Base-by-base conservation (phyloP, 2,113 vertebrate genomes). In the Festucalex cinctus region DNA sequence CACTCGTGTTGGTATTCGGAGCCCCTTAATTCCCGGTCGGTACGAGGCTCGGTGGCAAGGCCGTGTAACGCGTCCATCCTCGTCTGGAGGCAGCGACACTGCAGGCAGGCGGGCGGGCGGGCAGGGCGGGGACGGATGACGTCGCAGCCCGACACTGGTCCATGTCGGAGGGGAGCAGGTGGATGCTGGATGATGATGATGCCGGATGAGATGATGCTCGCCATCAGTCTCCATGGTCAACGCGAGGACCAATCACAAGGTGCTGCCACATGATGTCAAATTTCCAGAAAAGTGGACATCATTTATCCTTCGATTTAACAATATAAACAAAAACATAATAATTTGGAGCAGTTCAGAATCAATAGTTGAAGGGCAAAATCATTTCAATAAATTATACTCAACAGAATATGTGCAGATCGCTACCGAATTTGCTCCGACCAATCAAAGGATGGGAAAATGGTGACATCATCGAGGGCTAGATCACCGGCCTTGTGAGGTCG, bases 81-180 rank as follows among this genome's bases (percentile, higher is more conserved):
- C 73, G 65, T 71, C 74, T 76, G 82, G 62, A 66, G 75, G 80
- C 86, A 73, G 68, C 51, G 83, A 83, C 54, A 81, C 86, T 88
- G 90, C 90, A 81, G 89, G 87, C 88, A 89, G 86, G 90, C 51
- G 4, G 28, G 28, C 28, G 28, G 28, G 86, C 89, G 78, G 87
- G 86, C 87, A 89, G 89, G 90, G 90, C 89, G 90, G 90, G 84
- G 32, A 86, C 88, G 88, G 84, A 79, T 91, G 90, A 91, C 90
- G 90, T 91, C 89, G 90, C 73, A 58, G 68, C 79, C 82, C 53
- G 79, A 73, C 85, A 77, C 80, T 86, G 85, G 76, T 79, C 80
- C 84, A 78, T 81, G 86, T 77, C 76, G 86, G 85, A 83, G 79
- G 73, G 80, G 83, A 82, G 83, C 84, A 82, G 87, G 88, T 89